Base-by-base conservation (phyloP, 1,140 invertebrate species). In the Bombus difficillimus region DNA sequence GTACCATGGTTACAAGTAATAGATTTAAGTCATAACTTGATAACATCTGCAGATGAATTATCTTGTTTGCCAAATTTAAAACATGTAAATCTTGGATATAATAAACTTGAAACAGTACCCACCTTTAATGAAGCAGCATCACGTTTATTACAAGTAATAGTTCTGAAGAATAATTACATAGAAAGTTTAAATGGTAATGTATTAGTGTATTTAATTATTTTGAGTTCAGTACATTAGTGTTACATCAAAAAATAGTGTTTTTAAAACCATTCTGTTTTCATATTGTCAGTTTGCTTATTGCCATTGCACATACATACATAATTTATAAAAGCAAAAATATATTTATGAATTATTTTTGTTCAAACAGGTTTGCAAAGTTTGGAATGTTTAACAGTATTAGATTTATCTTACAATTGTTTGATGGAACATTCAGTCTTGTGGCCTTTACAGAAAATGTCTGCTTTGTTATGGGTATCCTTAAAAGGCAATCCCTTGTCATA, bases 381-480 rank as follows among this genome's bases (percentile, higher is more conserved):
- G 28, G 95, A 96, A 81, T 95, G 95, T 87, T 82, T 97, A 9
- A 94, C 91, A 6, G 95, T 96, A 91, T 91, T 97, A 72, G 96
- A 97, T 94, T 88, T 97, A 25, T 96, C 96, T 0, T 96, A 96
- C 57, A 97, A 97, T 90, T 97, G 96, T 90, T 90, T 97, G 75
- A 92, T 96, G n/a, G 95, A 97, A 72, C 97, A 97, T 90, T 94
- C 93, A 47, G 89, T 93, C 25, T 92, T 97, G 2, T 93, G 95
- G 88, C 95, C 96, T 3, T 86, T 97, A 0, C 95, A 96, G 78
- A 95, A 95, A 66, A 94, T 97, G 84, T 92, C 95, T 15, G 93
- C 95, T 4, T 92, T 97, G 3, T 93, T 96, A 66, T 96, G 93
- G 91, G 78, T 97, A 15, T 96, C 95, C 81, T 90, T 97, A 18